Evolutionary conservation across 2,113 vertebrate genomes (phyloP).

Genomic region (Pogonocichla stellata): DNA sequence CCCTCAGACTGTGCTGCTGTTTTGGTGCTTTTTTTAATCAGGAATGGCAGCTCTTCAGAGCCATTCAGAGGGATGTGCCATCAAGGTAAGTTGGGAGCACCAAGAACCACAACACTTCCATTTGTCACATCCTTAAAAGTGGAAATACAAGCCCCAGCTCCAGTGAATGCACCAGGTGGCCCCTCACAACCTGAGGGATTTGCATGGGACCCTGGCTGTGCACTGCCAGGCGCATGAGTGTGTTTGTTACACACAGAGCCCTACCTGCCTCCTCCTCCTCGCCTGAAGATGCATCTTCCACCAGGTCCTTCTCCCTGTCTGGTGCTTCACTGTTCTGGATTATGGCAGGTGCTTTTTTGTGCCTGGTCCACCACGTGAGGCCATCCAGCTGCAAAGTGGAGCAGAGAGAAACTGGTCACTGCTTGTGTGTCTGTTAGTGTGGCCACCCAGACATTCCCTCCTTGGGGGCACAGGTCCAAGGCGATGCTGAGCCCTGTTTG

Average conservation of each 20-base stretch:
- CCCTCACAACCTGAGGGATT: neutral
- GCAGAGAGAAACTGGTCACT: neutral
- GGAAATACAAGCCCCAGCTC: neutral
- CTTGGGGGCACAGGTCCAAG: neutral
- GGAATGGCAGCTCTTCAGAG: neutral
- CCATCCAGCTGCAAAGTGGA: slow-evolving; percentile 73
- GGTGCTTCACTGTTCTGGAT: slow-evolving; percentile 28
- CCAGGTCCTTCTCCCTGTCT: neutral
- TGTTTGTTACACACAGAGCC: neutral
- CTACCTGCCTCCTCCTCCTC: neutral
- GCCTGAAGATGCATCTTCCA: accelerated
- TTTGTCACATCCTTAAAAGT: neutral
- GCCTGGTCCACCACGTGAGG: slow-evolving; percentile 91
- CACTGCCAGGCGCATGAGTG: accelerated
- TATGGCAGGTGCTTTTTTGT: slow-evolving; percentile 46
- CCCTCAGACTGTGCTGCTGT: neutral
- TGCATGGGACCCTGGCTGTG: neutral
- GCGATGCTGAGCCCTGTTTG: neutral
- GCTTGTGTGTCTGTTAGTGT: neutral
- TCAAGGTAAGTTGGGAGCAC: neutral
- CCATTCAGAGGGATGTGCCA: neutral
- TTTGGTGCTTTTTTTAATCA: neutral
- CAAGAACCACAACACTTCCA: neutral
- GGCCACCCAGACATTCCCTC: neutral
- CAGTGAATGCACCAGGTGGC: neutral